Percentiles rank a stretch among this genome's conserved stretches.
These are phyloP conservation scores for Porites lobata DNA, from an alignment of 92 coral and sea anemone species.

Conservation along the genomic window DNA sequence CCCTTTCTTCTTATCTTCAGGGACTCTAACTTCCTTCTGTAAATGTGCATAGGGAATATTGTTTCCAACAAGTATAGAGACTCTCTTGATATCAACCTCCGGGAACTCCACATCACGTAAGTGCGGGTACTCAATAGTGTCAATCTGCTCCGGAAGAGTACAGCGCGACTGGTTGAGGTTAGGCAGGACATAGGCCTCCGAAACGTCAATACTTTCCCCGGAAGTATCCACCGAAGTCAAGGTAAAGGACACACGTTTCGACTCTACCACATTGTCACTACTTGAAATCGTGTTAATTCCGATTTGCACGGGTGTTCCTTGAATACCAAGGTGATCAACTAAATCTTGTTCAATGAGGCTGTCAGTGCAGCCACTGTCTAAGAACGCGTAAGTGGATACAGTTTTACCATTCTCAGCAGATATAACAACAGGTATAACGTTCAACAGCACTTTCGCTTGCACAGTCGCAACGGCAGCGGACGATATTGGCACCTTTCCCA, in stretches of 20 bases:
- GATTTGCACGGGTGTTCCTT: neutral
- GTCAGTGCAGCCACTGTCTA: no score
- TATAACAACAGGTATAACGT: neutral
- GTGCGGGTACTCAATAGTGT: conserved; percentile 56
- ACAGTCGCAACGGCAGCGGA: neutral
- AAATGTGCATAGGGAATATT: conserved; percentile 64
- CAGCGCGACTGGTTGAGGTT: conserved; percentile 55
- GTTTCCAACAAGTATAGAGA: conserved; percentile 66
- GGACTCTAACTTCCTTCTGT: conserved; percentile 63
- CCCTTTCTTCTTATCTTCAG: conserved; percentile 36
- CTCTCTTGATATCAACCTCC: conserved; percentile 64
- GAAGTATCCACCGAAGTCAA: conserved; percentile 43
- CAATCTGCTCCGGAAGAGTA: conserved; percentile 60
- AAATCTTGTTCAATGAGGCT: no score
- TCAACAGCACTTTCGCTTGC: no score
- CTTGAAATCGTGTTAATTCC: conserved; percentile 69
- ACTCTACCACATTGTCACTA: neutral
- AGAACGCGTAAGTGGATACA: no score
- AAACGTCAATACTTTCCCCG: conserved; percentile 47
- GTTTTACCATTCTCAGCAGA: neutral
- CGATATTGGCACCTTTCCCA: conserved; percentile 2
- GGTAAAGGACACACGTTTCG: neutral
- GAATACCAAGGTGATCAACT: no score
- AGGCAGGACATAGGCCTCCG: conserved; percentile 71
- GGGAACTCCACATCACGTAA: conserved; percentile 65